Base-by-base conservation (phyloP, 2,888 invertebrate species). In the Cyrtodaria siliqua region DNA sequence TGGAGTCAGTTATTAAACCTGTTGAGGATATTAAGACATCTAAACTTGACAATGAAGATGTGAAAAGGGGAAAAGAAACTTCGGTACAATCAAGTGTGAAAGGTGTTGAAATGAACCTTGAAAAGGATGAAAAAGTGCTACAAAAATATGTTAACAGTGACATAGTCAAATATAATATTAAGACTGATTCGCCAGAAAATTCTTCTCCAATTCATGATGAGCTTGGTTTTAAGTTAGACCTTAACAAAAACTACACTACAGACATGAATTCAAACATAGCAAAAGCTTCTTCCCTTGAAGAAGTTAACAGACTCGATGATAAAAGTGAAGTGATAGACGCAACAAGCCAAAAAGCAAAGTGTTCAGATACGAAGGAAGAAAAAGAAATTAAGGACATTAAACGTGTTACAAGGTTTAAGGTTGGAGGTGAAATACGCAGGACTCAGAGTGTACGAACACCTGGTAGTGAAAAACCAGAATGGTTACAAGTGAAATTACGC, bases 401-500 rank as follows among this genome's bases (percentile, higher is more conserved):
- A 42, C 71, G 63, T 16, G 4, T 68, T 27, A 33, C 50, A 16
- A 76, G 53, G 27, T 70, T 76, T 26, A 61, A 69, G 26, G 40
- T 29, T 2, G 61, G 76, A 18, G 52, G 52, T 55, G 79, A 79
- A 20, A 59, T 80, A 18, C 60, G 77, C 27, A 33, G 81, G n/a
- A 74, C 74, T 29, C 81, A 81, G 40, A 81, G 81, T 64, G 76
- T 73, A 18, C 61, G 66, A 27, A 49, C 72, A 14, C 68, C 77
- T 18, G 71, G 74, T 9, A 81, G 57, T 75, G 77, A 78, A 59
- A 77, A 74, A 49, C 81, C 81, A 44, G 74, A 77, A 61, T 81
- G 81, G 81, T 53, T 81, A 20, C 77, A 78, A 64, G 59, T 81
- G 50, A 81, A 81, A 71, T 64, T 81, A 14, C 73, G 64, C 53